phyloP scores from a whole-genome alignment of 92 coral and sea anemone species.

The Bergia puertoricense region DNA sequence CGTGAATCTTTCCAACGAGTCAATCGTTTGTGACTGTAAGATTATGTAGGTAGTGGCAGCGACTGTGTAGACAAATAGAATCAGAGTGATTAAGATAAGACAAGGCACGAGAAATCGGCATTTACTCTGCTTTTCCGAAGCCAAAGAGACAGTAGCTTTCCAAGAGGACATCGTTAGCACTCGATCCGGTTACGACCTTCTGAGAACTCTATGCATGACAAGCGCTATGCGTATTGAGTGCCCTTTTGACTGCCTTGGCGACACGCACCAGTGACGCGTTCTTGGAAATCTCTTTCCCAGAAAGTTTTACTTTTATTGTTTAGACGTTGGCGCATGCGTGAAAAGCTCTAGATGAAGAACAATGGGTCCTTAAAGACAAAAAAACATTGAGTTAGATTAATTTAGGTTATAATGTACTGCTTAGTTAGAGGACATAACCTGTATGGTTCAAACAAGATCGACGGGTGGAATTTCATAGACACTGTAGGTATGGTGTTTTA shows the following conservation, averaged over 20 bases:
- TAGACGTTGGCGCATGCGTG: constrained; percentile 5
- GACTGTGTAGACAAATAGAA: constrained; percentile 29
- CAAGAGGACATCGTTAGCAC: constrained; percentile 21
- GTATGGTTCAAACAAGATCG: background rate
- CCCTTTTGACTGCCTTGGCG: background rate
- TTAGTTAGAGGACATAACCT: too few species aligned
- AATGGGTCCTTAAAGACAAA: background rate
- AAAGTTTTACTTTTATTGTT: background rate
- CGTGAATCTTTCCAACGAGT: constrained; percentile 64
- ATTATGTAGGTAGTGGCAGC: constrained; percentile 32
- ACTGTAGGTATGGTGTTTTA: background rate
- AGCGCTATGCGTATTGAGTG: background rate
- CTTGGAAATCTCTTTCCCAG: constrained; percentile 45
- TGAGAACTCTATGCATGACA: constrained; percentile 6
- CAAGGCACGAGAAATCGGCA: constrained; percentile 32
- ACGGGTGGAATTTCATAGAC: too few species aligned
- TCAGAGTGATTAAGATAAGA: constrained; percentile 11
- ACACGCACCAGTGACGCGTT: constrained; percentile 29
- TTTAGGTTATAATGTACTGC: background rate
- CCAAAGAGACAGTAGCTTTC: constrained; percentile 23
- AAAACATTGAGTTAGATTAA: too few species aligned
- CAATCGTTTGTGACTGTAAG: constrained; percentile 68
- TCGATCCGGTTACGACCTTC: constrained; percentile 6
- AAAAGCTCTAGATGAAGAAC: background rate
- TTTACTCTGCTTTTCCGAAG: constrained; percentile 25